Conservation (phyloP, 2,888 invertebrate genomes). For the Uloborus plumipes region DNA sequence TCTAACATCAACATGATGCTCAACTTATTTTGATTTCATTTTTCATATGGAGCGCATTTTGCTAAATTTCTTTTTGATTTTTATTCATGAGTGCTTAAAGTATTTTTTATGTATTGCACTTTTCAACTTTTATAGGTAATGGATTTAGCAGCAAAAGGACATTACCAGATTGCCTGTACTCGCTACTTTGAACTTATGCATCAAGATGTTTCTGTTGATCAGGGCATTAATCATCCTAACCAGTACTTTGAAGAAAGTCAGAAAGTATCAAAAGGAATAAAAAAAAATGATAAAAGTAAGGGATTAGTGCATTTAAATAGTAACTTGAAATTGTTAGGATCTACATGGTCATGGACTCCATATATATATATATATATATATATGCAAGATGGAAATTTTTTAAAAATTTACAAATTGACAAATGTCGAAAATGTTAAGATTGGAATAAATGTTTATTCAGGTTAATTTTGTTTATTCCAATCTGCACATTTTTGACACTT, state of each 20-base stretch:
- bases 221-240: constrained; percentile 89
- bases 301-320: not conserved
- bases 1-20: too few species aligned
- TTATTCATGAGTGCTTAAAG: too few species aligned
- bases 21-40: not conserved
- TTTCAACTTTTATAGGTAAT: constrained; percentile 75
- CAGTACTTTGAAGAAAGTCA: constrained; percentile 89
- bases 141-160: constrained; percentile 81
- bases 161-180: constrained; percentile 90
- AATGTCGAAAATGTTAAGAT: too few species aligned
- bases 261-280: constrained; percentile 69
- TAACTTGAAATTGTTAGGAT: not conserved
- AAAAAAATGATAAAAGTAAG: constrained; percentile 37
- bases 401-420: too few species aligned
- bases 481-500: too few species aligned
- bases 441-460: too few species aligned
- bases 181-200: constrained; percentile 79
- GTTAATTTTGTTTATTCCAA: too few species aligned
- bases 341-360: too few species aligned
- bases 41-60: too few species aligned
- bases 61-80: constrained; percentile 4
- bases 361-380: too few species aligned
- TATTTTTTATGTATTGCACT: too few species aligned
- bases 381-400: too few species aligned
- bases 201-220: constrained; percentile 72